phyloP scores from a whole-genome alignment of 1,140 invertebrate genomes.

The Neuroterus valhalla region DNA sequence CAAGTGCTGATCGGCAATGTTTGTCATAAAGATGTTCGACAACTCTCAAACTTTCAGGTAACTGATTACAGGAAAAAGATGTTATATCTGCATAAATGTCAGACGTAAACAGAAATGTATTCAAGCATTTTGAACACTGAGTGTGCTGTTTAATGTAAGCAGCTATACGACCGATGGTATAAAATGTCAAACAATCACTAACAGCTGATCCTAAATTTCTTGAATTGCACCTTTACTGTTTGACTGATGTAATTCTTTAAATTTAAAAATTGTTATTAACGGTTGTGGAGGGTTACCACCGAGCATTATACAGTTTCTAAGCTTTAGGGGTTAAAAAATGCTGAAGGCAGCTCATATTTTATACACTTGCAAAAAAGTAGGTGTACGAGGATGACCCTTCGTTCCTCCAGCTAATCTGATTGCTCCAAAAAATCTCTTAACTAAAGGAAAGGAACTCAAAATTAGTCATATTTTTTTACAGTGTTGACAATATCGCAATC shows the following conservation, averaged over 20 bases:
- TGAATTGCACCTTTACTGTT: neutral
- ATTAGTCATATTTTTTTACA: too few species aligned
- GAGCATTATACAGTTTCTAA: neutral
- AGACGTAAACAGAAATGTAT: neutral
- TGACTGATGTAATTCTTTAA: neutral
- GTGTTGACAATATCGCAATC: too few species aligned
- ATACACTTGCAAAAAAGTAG: constrained; percentile 1
- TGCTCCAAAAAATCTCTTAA: too few species aligned
- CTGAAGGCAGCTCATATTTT: neutral
- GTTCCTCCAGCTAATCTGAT: too few species aligned
- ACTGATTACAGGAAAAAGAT: neutral
- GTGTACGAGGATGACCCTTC: neutral
- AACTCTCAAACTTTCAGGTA: neutral
- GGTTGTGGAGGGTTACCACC: neutral
- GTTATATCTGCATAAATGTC: neutral
- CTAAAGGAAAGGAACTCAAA: too few species aligned
- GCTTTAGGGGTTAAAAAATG: neutral
- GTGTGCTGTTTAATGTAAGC: too few species aligned
- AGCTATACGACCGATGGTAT: neutral
- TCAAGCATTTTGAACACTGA: neutral
- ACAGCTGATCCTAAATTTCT: neutral
- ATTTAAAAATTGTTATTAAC: neutral
- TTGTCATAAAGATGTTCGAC: neutral
- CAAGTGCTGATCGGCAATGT: neutral
- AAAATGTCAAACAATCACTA: neutral